Evolutionary conservation across 1,140 invertebrate species (phyloP).

Genomic region (Tetranychus cinnabarinus): DNA sequence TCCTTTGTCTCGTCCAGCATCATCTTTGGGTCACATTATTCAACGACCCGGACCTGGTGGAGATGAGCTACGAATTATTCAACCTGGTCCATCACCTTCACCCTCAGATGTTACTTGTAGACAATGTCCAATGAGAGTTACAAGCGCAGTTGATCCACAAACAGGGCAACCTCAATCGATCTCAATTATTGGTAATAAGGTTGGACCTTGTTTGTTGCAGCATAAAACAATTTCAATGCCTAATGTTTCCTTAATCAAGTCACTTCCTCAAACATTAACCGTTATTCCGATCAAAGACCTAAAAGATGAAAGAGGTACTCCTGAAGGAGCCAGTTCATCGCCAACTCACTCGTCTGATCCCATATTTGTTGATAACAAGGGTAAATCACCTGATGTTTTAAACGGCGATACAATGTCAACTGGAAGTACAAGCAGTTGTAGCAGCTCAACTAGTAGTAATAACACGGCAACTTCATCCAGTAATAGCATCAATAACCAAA

Average conservation of each 20-base stretch:
- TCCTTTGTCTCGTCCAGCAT: background rate
- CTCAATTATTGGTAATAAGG: too few species aligned
- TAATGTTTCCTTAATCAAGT: background rate
- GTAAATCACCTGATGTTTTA: background rate
- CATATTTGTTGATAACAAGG: background rate
- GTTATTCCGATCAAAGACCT: conserved; percentile 6
- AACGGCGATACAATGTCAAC: background rate
- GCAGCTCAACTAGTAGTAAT: background rate
- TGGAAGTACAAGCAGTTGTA: background rate
- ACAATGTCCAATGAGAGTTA: too few species aligned
- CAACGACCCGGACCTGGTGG: too few species aligned
- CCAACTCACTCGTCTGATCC: conserved; percentile 10
- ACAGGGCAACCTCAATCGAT: too few species aligned
- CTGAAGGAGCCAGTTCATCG: conserved; percentile 19
- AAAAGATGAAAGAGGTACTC: conserved; percentile 16
- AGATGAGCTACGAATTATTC: too few species aligned
- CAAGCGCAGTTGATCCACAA: too few species aligned
- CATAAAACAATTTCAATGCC: conserved; percentile 4
- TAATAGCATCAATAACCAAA: background rate
- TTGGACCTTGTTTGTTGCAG: background rate
- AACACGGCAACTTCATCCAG: conserved; percentile 5
- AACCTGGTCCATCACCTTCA: too few species aligned
- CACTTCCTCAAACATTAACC: background rate
- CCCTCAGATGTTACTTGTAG: too few species aligned
- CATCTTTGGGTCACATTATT: background rate